These are phyloP conservation scores for Tipula lateralis DNA, from an alignment of 2,888 invertebrate genomes.

Conservation along the genomic window DNA sequence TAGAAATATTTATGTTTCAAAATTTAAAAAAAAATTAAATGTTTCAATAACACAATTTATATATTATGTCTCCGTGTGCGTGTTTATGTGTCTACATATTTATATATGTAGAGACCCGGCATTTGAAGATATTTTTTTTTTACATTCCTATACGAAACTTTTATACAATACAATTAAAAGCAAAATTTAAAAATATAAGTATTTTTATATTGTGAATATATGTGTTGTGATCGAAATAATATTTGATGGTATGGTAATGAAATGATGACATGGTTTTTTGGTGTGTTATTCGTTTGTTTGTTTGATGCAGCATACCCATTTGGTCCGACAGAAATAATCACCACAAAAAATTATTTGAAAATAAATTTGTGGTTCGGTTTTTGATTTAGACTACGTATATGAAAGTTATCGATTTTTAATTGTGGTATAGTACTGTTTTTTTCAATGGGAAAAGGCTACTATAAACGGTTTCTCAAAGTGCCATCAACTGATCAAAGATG, in stretches of 20 bases:
- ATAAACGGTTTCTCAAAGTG: too few relatives aligned
- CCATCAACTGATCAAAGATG: too few relatives aligned
- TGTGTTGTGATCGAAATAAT: slow-evolving; percentile 3
- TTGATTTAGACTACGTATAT: too few relatives aligned
- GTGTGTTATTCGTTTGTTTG: neutral
- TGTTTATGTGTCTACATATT: neutral
- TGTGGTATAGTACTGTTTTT: too few relatives aligned
- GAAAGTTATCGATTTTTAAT: too few relatives aligned
- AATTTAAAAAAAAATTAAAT: neutral
- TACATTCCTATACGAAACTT: neutral
- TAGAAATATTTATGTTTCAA: neutral
- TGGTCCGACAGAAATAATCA: neutral
- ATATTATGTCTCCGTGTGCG: neutral
- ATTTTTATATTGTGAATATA: neutral
- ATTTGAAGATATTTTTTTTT: neutral
- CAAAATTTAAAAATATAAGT: neutral
- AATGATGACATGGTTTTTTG: slow-evolving; percentile 11
- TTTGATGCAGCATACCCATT: neutral
- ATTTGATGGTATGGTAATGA: neutral
- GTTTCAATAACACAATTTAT: slow-evolving; percentile 11
- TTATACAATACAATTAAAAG: neutral
- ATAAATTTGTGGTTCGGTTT: neutral
- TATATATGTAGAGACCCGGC: neutral
- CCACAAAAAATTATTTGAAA: too few relatives aligned
- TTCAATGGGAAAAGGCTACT: too few relatives aligned